Conservation (phyloP, 2,888 invertebrate species). For the Smittia aterrima region DNA sequence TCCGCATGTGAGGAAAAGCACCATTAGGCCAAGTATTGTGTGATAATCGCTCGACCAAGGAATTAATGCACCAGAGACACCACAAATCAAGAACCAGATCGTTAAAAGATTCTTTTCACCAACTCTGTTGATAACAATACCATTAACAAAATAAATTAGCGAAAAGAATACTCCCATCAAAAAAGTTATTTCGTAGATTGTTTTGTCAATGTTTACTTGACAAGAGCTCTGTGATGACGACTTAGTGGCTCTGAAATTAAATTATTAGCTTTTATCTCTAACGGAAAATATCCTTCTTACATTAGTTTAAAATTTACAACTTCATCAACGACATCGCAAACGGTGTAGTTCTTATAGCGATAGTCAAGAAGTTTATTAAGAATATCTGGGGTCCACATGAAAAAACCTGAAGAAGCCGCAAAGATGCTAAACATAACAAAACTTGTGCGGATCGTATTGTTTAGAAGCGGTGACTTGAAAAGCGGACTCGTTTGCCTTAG, state of each 20-base stretch:
- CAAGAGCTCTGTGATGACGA: too few relatives aligned
- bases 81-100: slow-evolving; percentile 55
- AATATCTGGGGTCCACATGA: slow-evolving; percentile 62
- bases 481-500: slow-evolving; percentile 59
- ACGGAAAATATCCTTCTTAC: neutral
- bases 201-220: slow-evolving; percentile 57
- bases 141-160: slow-evolving; percentile 63
- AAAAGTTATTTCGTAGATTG: slow-evolving; percentile 65
- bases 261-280: too few relatives aligned
- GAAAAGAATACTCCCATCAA: slow-evolving; percentile 66
- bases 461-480: slow-evolving; percentile 58
- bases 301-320: neutral
- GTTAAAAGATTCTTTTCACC: slow-evolving; percentile 61
- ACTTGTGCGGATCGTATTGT: slow-evolving; percentile 58
- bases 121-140: slow-evolving; percentile 59
- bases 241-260: too few relatives aligned
- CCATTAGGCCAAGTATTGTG: slow-evolving; percentile 61
- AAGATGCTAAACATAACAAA: slow-evolving; percentile 53
- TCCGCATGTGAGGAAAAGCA: slow-evolving; percentile 58
- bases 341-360: neutral
- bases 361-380: slow-evolving; percentile 55
- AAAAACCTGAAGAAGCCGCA: slow-evolving; percentile 58
- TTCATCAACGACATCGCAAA: slow-evolving; percentile 25
- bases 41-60: slow-evolving; percentile 61
- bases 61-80: slow-evolving; percentile 59